Evolutionary conservation across 1,140 invertebrate genomes (phyloP).

Genomic region (Helicoverpa zea): DNA sequence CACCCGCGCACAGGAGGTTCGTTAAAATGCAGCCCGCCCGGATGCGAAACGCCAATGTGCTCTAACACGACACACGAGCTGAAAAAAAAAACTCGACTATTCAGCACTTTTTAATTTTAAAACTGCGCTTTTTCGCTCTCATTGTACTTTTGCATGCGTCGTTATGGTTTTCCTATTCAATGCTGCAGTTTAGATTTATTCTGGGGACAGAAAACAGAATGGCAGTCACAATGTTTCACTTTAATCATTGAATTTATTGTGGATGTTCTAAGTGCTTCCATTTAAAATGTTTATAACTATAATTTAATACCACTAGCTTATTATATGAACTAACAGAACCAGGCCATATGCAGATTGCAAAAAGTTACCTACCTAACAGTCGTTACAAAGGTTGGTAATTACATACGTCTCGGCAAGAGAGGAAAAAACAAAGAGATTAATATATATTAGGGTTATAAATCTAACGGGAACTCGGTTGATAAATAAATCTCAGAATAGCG

Average conservation of each 20-base stretch:
- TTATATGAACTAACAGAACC: conserved; percentile 6
- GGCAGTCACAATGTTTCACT: not conserved
- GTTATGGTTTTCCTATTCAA: conserved; percentile 44
- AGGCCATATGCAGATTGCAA: conserved; percentile 22
- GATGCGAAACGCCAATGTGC: conserved; percentile 73
- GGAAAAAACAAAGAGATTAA: conserved; percentile 57
- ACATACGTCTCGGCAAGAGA: conserved; percentile 18
- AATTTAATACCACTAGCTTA: not conserved
- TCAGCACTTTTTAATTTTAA: conserved; percentile 79
- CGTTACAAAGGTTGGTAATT: conserved; percentile 17
- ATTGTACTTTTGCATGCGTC: conserved; percentile 57
- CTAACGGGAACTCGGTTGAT: conserved; percentile 55
- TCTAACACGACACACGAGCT: conserved; percentile 66
- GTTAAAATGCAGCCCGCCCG: conserved; percentile 74
- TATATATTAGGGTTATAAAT: conserved; percentile 59
- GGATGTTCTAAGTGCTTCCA: too few species aligned
- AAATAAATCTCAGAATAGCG: conserved; percentile 54
- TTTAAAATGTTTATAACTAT: too few species aligned
- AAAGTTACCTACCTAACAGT: conserved; percentile 14
- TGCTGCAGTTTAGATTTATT: conserved; percentile 12
- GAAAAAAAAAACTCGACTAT: conserved; percentile 72
- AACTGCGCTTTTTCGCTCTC: conserved; percentile 62
- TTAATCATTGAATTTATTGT: not conserved
- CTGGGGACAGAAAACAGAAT: not conserved
- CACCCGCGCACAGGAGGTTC: conserved; percentile 58